Evolutionary conservation across 2,888 invertebrate species (phyloP).

Genomic region (Lepidonotus clava): DNA sequence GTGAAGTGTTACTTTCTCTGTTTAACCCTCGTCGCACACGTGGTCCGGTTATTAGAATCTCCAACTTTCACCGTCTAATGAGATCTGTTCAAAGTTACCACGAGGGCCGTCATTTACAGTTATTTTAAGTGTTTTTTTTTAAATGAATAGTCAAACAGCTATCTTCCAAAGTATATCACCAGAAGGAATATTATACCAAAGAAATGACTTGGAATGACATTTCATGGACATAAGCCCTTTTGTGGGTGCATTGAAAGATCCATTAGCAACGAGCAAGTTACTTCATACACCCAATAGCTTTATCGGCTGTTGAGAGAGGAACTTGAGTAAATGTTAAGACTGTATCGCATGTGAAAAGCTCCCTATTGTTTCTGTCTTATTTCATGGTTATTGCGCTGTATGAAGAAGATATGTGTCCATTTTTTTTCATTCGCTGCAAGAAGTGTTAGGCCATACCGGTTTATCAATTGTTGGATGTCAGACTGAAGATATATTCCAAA

Average conservation of each 20-base stretch:
- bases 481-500: background rate
- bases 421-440: too few species aligned
- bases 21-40: too few species aligned
- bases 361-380: constrained; percentile 6
- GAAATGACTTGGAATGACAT: too few species aligned
- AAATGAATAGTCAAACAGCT: too few species aligned
- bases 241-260: constrained; percentile 1
- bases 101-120: too few species aligned
- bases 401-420: background rate
- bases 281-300: constrained; percentile 28
- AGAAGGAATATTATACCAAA: too few species aligned
- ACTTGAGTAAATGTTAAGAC: constrained; percentile 17
- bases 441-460: constrained; percentile 44
- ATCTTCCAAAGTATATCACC: too few species aligned
- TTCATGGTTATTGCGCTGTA: constrained; percentile 7
- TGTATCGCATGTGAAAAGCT: constrained; percentile 21
- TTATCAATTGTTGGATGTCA: constrained; percentile 23
- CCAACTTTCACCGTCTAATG: background rate
- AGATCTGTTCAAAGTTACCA: background rate
- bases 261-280: constrained; percentile 21
- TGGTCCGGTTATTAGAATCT: too few species aligned
- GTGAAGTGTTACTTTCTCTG: too few species aligned
- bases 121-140: too few species aligned
- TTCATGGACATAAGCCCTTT: too few species aligned
- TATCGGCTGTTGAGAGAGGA: background rate